Evolutionary conservation across 2,888 invertebrate genomes (phyloP), one percentile per base, ranked within the genome.

Genomic region (Yponomeuta plumbellus): DNA sequence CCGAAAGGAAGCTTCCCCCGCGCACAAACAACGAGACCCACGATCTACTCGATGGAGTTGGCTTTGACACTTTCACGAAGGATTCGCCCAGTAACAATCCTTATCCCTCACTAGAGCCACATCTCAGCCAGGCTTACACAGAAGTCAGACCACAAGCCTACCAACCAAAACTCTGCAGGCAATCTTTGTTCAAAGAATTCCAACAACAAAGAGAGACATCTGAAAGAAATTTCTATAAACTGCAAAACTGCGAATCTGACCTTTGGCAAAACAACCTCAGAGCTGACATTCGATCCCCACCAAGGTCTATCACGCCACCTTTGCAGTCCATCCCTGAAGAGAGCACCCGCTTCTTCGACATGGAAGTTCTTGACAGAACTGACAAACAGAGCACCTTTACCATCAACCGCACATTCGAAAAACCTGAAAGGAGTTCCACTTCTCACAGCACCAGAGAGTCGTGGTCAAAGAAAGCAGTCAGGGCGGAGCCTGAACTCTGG

Each of bases 21-120:
- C 86, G 80, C 77, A 64, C 80, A 1, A 80, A 80, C 71, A 83
- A 84, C 67, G 87, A 88, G 62, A 83, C 83, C 8, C 83, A 87
- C 64, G 86, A 87, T 66, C 69, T 86, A 22, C 74, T 81, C 61
- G 85, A 87, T 62, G 84, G 86, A 23, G 74, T 79, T 2, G 88
- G 86, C 74, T 87, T 89, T 1, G 92, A 92, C 71, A 93, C 92
- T 0, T 93, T 85, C 69, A 90, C 91, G 8, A 92, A 92, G 75
- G 92, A 92, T 57, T 91, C 91, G 0, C 90, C 90, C 0, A 52
- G 17, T 52, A 79, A 80, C 63, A 65, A 70, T 66, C 67, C 67
- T 13, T 63, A 63, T 21, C 64, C 62, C 5, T 61, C 61, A n/a
- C 26, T 61, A 6, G 61, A 61, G 34, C 61, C 23, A 10, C 61